Conservation (phyloP, 2,888 invertebrate species). For the Leptinotarsa peninsularis region DNA sequence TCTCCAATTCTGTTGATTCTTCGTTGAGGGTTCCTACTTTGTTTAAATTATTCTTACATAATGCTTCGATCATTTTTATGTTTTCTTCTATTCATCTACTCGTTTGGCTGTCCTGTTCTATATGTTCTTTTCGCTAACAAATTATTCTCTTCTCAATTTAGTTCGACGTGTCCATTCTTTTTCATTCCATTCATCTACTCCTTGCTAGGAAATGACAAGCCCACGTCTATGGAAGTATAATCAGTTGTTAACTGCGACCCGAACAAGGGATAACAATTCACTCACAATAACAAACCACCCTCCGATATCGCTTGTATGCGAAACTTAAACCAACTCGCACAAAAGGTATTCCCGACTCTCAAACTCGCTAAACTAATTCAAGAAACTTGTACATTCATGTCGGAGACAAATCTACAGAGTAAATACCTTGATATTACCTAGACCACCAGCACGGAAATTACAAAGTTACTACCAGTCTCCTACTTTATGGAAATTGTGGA, state of each 20-base stretch:
- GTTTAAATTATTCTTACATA: too few species aligned
- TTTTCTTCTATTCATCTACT: too few species aligned
- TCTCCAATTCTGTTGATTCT: too few species aligned
- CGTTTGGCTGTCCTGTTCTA: too few species aligned
- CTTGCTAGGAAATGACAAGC: not conserved
- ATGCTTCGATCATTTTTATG: too few species aligned
- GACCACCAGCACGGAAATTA: not conserved
- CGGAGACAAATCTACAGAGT: not conserved
- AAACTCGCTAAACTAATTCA: constrained; percentile 10
- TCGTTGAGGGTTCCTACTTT: too few species aligned
- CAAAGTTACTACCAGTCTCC: too few species aligned
- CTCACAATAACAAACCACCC: not conserved
- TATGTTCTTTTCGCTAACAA: too few species aligned
- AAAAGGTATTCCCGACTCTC: not conserved
- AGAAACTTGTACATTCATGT: constrained; percentile 9
- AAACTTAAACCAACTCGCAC: not conserved
- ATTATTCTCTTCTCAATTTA: too few species aligned
- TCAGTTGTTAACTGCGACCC: not conserved
- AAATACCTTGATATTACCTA: not conserved
- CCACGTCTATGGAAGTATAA: not conserved
- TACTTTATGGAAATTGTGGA: too few species aligned
- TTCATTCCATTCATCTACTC: not conserved
- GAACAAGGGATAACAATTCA: not conserved
- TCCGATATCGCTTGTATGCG: constrained; percentile 5
- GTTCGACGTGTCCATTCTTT: too few species aligned